A percentile compares a stretch with the other conserved stretches of the same genome.
Conservation (phyloP, 2,888 invertebrate genomes). For the Antheraea assamensis region DNA sequence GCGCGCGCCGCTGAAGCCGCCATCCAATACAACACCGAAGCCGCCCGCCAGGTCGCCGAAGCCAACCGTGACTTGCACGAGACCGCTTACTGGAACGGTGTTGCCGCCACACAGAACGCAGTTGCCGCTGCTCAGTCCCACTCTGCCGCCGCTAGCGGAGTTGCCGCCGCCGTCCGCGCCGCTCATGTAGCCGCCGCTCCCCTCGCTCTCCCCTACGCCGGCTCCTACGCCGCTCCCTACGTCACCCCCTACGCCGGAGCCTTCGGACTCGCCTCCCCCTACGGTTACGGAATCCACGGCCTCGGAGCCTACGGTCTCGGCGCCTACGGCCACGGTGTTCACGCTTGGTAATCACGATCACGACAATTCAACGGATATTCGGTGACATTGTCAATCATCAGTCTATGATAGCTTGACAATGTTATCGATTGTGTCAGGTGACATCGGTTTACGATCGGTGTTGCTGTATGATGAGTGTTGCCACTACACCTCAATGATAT, state of each 20-base stretch:
- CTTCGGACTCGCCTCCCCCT: slow-evolving; percentile 31
- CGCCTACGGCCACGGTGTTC: slow-evolving; percentile 38
- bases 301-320: slow-evolving; percentile 38
- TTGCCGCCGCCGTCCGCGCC: slow-evolving; percentile 46
- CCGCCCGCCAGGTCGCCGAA: slow-evolving; percentile 61
- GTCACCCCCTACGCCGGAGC: slow-evolving; percentile 34
- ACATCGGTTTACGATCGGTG: slow-evolving; percentile 35
- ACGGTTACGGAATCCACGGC: slow-evolving; percentile 29
- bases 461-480: slow-evolving; percentile 42
- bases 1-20: slow-evolving; percentile 70
- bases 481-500: slow-evolving; percentile 35
- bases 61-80: slow-evolving; percentile 67
- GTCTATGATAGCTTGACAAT: slow-evolving; percentile 17
- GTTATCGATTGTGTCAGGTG: slow-evolving; percentile 38
- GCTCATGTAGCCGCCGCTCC: slow-evolving; percentile 40
- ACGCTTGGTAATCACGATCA: slow-evolving; percentile 61
- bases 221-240: slow-evolving; percentile 34
- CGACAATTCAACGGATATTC: slow-evolving; percentile 33
- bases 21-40: slow-evolving; percentile 66
- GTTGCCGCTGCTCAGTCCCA: slow-evolving; percentile 75
- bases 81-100: slow-evolving; percentile 72
- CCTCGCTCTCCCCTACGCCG: slow-evolving; percentile 31
- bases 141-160: slow-evolving; percentile 66
- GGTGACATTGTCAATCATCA: slow-evolving; percentile 35
- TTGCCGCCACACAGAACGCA: slow-evolving; percentile 69